Evolutionary conservation across 2,797 vertebrate genomes (phyloP), one percentile per base, ranked within the genome.

Genomic region (Rhincodon typus): DNA sequence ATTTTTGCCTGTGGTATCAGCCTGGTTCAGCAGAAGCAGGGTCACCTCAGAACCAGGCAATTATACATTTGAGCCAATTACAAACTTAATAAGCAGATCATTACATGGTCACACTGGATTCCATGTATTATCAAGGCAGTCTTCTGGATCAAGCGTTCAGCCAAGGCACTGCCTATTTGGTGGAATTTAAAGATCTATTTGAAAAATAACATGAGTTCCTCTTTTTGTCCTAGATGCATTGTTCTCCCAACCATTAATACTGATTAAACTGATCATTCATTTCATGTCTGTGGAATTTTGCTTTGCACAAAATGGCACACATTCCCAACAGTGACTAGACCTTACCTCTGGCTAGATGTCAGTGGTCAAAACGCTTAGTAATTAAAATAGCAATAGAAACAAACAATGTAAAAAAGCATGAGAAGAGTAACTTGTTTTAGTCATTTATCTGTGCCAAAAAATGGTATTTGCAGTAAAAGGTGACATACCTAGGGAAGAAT

Each of bases 401-500:
- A 42, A 93, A 42, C 23, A 25, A 69, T 2, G 23, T 84, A 46
- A 84, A 84, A 84, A 84, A 21, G 79, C 38, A 23, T 84, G 79
- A 38, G 19, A 23, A 46, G 19, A 84, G 38, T 46, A 23, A 2
- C 5, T 8, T 25, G 79, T 1, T 46, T 84, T 21, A 84, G 23
- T 91, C 69, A 74, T 30, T 95, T 46, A 50, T 34, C 15, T 5
- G 15, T 21, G 70, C 27, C 5, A n/a, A 82, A 84, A 95, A 84
- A 66, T 30, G 62, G 13, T 67, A 66, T 23, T 42, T 95, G 84
- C 13, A 86, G 42, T n/a, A 86, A 67, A 82, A 30, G 82, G 0
- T 21, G 57, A 96, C 96, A 79, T 96, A 99, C 99, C 98, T 98
- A 95, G 99, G 99, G 96, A 99, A 99, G 97, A 99, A 99, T 97